Evolutionary conservation across 2,797 vertebrate species (phyloP).

Genomic region (Coregonus suidteri): DNA sequence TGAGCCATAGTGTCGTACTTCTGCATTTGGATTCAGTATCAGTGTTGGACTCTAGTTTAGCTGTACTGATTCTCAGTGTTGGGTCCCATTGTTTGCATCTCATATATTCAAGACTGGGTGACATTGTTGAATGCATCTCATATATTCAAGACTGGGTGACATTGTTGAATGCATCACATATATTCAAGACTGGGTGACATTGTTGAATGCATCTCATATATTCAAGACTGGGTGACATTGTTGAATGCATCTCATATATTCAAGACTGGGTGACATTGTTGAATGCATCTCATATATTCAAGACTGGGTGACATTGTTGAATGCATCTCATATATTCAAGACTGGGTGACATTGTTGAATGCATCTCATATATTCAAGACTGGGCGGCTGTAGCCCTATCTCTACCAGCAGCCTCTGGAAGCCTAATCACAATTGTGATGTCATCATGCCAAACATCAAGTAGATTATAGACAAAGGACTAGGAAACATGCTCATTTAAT

Average conservation of each 20-base stretch:
- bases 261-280: neutral
- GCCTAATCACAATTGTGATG: constrained; percentile 58
- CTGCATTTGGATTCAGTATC: neutral
- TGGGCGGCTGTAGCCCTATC: neutral
- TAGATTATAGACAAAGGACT: constrained; percentile 87
- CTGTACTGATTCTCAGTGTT: too few species aligned
- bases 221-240: too few species aligned
- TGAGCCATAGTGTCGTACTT: neutral
- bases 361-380: neutral
- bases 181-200: too few species aligned
- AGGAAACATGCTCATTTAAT: constrained; percentile 86
- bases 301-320: too few species aligned
- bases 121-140: neutral
- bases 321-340: too few species aligned
- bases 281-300: neutral
- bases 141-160: neutral
- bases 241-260: neutral
- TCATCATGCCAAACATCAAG: constrained; percentile 89
- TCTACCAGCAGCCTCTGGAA: neutral
- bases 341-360: neutral
- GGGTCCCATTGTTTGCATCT: too few species aligned
- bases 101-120: neutral
- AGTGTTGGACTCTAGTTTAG: neutral
- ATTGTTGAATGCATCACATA: neutral
- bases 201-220: neutral